Percentiles rank a stretch among this genome's conserved stretches.
Conservation (phyloP, 1,140 invertebrate genomes). For the Drosophila parabipectinata region DNA sequence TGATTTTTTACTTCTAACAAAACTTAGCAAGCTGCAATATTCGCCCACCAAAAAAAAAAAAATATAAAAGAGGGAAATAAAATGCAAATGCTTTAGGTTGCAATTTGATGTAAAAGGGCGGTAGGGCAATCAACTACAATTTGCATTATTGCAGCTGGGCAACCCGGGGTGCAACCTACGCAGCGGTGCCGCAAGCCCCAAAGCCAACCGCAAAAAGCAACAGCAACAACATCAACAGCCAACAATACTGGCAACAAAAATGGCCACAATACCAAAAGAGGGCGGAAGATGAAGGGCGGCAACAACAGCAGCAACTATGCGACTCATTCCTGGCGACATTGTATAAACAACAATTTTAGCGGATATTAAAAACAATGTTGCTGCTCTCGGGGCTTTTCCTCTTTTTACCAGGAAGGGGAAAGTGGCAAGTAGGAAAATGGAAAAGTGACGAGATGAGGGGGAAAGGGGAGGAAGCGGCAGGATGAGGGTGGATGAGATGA, state of each 20-base stretch:
- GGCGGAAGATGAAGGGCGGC: slow-evolving; percentile 12
- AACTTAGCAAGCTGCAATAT: slow-evolving; percentile 11
- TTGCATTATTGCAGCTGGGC: slow-evolving; percentile 71
- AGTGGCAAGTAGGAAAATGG: background rate
- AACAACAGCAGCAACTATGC: slow-evolving; percentile 43
- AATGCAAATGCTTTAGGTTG: slow-evolving; percentile 67
- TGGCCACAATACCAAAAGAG: background rate
- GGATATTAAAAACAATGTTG: slow-evolving; percentile 82
- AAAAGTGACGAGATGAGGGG: background rate
- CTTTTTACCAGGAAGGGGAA: slow-evolving; percentile 6
- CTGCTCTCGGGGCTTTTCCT: slow-evolving; percentile 50
- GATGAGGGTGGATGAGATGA: slow-evolving; percentile 2
- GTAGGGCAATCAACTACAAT: slow-evolving; percentile 72
- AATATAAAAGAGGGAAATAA: slow-evolving; percentile 27
- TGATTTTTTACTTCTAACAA: slow-evolving; percentile 1
- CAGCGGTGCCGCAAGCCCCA: slow-evolving; percentile 43
- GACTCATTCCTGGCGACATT: slow-evolving; percentile 69
- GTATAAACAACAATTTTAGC: slow-evolving; percentile 82
- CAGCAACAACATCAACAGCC: slow-evolving; percentile 35
- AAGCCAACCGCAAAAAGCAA: slow-evolving; percentile 52
- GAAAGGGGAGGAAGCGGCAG: background rate
- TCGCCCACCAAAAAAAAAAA: slow-evolving; percentile 5
- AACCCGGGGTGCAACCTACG: slow-evolving; percentile 24
- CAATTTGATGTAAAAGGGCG: slow-evolving; percentile 48
- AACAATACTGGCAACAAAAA: slow-evolving; percentile 14